phyloP scores from a whole-genome alignment of 1,140 invertebrate genomes.

The Papilio dardanus region DNA sequence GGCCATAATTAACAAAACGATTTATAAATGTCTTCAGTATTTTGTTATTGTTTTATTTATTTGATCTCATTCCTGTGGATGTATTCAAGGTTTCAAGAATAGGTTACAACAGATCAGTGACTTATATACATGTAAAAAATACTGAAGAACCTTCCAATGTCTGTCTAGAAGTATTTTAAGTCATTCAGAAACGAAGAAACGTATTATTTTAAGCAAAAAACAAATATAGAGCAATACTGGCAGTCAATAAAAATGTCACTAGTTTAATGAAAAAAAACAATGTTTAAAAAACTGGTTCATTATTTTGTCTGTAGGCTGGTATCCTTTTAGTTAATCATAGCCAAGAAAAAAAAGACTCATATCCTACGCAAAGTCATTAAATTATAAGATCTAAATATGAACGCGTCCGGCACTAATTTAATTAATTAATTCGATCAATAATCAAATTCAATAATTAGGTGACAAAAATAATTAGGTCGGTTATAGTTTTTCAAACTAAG shows the following conservation, averaged over 20 bases:
- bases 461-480: background rate
- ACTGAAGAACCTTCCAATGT: background rate
- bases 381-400: background rate
- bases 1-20: no score
- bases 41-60: background rate
- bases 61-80: background rate
- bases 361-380: background rate
- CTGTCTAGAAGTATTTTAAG: background rate
- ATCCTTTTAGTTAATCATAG: background rate
- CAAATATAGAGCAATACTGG: background rate
- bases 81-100: background rate
- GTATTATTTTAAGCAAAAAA: background rate
- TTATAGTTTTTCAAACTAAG: background rate
- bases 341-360: background rate
- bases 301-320: background rate
- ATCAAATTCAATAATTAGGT: background rate
- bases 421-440: background rate
- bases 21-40: no score
- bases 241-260: background rate
- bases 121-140: background rate
- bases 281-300: background rate
- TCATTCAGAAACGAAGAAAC: background rate
- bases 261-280: background rate
- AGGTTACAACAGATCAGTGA: slow-evolving; percentile 2
- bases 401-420: background rate